Percentiles rank a stretch among this genome's conserved stretches.
phyloP scores from a whole-genome alignment of 2,888 invertebrate species.

The Drosophila maculinotata region DNA sequence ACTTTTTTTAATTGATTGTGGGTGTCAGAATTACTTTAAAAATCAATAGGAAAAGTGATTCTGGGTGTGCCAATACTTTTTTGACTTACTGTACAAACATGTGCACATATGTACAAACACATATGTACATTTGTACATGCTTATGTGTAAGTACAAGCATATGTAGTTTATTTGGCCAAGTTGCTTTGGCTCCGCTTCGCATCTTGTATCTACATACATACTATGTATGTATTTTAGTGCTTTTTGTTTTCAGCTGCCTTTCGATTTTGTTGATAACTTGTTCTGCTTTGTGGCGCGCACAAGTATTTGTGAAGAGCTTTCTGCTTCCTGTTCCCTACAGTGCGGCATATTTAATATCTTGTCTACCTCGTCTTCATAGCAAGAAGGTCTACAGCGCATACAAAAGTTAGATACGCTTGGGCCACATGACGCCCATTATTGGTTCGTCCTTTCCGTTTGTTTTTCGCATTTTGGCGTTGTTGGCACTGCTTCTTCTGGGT shows the following conservation, averaged over 20 bases:
- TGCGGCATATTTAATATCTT: constrained; percentile 6
- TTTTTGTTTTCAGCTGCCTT: constrained; percentile 62
- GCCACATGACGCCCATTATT: constrained; percentile 33
- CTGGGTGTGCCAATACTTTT: too few species aligned
- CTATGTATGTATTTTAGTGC: constrained; percentile 34
- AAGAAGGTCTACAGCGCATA: constrained; percentile 25
- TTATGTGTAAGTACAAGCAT: constrained; percentile 2
- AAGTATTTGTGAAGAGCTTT: constrained; percentile 41
- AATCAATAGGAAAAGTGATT: too few species aligned
- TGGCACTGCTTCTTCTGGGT: constrained; percentile 48
- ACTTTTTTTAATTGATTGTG: too few species aligned
- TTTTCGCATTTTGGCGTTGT: constrained; percentile 62
- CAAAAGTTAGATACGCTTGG: constrained; percentile 6
- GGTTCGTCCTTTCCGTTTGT: constrained; percentile 43
- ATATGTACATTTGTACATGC: background rate
- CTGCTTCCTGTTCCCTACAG: constrained; percentile 28
- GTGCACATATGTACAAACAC: constrained; percentile 1
- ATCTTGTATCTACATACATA: too few species aligned
- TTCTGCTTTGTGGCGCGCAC: constrained; percentile 57
- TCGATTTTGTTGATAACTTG: constrained; percentile 77
- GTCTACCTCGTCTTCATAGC: background rate
- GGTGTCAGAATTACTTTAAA: too few species aligned
- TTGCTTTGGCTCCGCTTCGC: constrained; percentile 42
- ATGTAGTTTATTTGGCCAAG: constrained; percentile 32
- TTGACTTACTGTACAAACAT: too few species aligned